Percentiles rank a stretch among this genome's conserved stretches.
Evolutionary conservation across 2,797 vertebrate species (phyloP).

Genomic region (Poliocrania exsul): DNA sequence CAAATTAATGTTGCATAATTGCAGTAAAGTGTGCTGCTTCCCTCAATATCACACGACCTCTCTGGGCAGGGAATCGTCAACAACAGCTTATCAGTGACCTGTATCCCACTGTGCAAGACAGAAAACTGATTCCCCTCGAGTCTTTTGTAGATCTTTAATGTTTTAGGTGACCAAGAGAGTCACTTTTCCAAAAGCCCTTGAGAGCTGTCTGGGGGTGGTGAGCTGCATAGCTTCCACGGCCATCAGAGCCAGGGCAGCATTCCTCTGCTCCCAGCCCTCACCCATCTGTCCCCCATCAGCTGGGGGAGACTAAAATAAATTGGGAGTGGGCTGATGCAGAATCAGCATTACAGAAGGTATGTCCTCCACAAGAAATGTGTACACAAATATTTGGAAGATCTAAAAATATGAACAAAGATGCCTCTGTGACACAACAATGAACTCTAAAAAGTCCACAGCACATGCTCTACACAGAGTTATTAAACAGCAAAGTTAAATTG

Average conservation of each 20-base stretch:
- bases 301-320: slow-evolving; percentile 62
- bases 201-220: not conserved
- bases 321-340: slow-evolving; percentile 4
- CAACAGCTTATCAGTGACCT: not conserved
- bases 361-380: slow-evolving; percentile 33
- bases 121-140: not conserved
- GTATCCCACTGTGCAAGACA: fast-evolving
- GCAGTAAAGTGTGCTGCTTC: not conserved
- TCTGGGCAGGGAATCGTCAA: not conserved
- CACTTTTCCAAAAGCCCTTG: not conserved
- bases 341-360: slow-evolving; percentile 27
- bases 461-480: not conserved
- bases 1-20: not conserved
- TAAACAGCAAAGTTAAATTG: not conserved
- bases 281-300: slow-evolving; percentile 64
- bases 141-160: not conserved
- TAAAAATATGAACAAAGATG: slow-evolving; percentile 27
- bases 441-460: not conserved
- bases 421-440: not conserved
- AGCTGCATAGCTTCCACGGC: slow-evolving; percentile 24
- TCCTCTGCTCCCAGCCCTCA: slow-evolving; percentile 42
- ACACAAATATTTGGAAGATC: slow-evolving; percentile 57
- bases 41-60: not conserved
- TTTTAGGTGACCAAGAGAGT: not conserved
- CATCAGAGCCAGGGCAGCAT: slow-evolving; percentile 54